Percentiles rank a stretch among this genome's conserved stretches.
These are phyloP conservation scores for Oophaga sylvatica DNA, from an alignment of 2,797 vertebrate genomes.

Conservation along the genomic window DNA sequence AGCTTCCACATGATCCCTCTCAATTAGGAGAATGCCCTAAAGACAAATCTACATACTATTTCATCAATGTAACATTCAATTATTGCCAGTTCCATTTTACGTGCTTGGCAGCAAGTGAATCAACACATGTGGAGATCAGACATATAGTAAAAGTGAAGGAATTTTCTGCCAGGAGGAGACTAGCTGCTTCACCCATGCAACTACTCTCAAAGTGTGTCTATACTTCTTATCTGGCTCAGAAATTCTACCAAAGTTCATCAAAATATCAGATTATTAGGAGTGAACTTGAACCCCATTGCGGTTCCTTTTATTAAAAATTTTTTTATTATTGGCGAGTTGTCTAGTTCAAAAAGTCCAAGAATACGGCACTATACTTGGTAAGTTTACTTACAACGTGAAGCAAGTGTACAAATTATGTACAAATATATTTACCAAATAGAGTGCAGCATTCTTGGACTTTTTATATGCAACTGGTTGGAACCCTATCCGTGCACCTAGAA, in stretches of 20 bases:
- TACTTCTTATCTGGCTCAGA: background rate
- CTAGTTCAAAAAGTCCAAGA: background rate
- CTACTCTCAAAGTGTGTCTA: background rate
- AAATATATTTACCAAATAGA: no score
- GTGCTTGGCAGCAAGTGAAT: conserved; percentile 44
- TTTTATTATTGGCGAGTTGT: background rate
- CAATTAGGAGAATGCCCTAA: conserved; percentile 58
- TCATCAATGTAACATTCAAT: conserved; percentile 65
- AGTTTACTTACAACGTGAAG: no score
- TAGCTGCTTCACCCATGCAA: background rate
- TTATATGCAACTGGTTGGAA: no score
- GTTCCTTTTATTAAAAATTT: no score
- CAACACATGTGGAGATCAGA: background rate
- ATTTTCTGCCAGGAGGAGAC: background rate
- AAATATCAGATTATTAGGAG: background rate
- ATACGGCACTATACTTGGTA: no score
- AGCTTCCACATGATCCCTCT: conserved; percentile 68
- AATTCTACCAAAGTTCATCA: background rate
- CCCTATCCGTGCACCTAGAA: no score
- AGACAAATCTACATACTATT: conserved; percentile 56
- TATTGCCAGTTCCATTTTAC: conserved; percentile 60
- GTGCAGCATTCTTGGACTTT: no score
- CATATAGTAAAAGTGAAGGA: conserved; percentile 27
- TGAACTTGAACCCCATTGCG: no score
- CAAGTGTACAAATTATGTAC: no score